Evolutionary conservation across 2,888 invertebrate genomes (phyloP).

Genomic region (Rhimphoctona megacephalus): DNA sequence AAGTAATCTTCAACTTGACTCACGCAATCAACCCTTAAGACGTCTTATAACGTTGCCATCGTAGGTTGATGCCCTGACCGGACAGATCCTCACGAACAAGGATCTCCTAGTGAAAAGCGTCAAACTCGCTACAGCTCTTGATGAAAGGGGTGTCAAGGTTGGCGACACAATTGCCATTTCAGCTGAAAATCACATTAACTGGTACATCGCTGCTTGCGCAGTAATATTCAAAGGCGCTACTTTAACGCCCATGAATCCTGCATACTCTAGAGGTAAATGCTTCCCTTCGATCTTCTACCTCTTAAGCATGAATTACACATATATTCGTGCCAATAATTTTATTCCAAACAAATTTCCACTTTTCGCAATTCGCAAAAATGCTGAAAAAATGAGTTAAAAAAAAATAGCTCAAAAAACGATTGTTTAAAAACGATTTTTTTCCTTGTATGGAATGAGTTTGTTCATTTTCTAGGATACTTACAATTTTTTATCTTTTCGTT

Average conservation of each 20-base stretch:
- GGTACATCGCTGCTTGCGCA: conserved; percentile 72
- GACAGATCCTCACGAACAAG: conserved; percentile 68
- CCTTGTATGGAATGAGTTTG: too few species aligned
- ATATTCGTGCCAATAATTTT: too few species aligned
- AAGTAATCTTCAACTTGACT: too few species aligned
- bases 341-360: too few species aligned
- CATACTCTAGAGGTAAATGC: conserved; percentile 76
- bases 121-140: conserved; percentile 69
- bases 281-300: not conserved
- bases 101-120: conserved; percentile 73
- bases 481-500: too few species aligned
- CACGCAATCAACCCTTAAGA: not conserved
- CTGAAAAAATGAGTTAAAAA: too few species aligned
- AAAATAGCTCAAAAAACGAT: too few species aligned
- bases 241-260: conserved; percentile 77
- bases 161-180: conserved; percentile 73
- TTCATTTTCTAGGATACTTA: too few species aligned
- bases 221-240: conserved; percentile 75
- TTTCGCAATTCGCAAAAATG: too few species aligned
- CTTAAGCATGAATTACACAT: too few species aligned
- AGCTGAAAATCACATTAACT: conserved; percentile 73
- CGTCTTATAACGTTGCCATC: conserved; percentile 48
- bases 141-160: conserved; percentile 69
- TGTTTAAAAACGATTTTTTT: too few species aligned
- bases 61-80: conserved; percentile 73